Evolutionary conservation across 92 coral and sea anemone genomes (phyloP).

Genomic region (Umimayanthus chanpuru): DNA sequence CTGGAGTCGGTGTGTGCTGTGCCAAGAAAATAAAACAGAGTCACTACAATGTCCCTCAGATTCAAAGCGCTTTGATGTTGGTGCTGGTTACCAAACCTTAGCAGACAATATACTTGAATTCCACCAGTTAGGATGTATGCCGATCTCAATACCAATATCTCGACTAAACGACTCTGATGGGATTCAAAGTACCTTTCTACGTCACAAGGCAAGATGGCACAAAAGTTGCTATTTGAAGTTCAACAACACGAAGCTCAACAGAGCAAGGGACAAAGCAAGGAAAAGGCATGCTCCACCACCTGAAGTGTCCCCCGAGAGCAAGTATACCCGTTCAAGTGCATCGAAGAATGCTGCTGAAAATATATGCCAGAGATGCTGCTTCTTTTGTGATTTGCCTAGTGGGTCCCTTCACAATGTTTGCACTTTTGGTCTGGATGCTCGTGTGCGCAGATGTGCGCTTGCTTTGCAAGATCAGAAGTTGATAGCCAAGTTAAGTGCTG

Average conservation of each 20-base stretch:
- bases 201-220: constrained; percentile 50
- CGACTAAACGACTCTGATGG: constrained; percentile 11
- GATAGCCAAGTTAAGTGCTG: constrained; percentile 61
- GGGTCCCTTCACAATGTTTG: constrained; percentile 51
- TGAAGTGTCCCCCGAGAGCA: neutral
- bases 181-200: constrained; percentile 20
- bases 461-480: constrained; percentile 57
- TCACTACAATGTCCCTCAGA: constrained; percentile 52
- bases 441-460: constrained; percentile 54
- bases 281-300: constrained; percentile 3
- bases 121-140: constrained; percentile 33
- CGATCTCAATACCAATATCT: constrained; percentile 8
- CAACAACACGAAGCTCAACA: constrained; percentile 46
- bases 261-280: constrained; percentile 42
- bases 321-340: constrained; percentile 8
- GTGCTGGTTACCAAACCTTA: constrained; percentile 57
- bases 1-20: constrained; percentile 62
- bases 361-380: constrained; percentile 7
- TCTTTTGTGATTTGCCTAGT: constrained; percentile 49
- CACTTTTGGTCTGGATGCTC: constrained; percentile 58
- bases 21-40: constrained; percentile 49
- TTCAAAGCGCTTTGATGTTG: constrained; percentile 39
- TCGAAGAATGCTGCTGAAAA: neutral
- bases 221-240: constrained; percentile 47
- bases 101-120: constrained; percentile 46